Conservation (phyloP, 1,140 invertebrate genomes). For the Cotesia chilonis region DNA sequence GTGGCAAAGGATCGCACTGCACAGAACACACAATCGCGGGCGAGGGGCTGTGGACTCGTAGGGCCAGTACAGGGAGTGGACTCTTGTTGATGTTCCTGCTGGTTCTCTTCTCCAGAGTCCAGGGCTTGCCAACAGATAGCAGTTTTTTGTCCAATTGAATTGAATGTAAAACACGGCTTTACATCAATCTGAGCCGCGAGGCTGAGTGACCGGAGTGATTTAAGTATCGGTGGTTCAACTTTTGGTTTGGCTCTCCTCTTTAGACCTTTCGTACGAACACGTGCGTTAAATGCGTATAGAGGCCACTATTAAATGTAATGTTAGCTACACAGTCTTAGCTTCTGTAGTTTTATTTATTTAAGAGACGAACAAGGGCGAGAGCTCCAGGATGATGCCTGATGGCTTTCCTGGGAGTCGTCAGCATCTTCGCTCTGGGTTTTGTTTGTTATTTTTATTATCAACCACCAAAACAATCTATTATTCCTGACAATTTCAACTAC, state of each 20-base stretch:
- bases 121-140: slow-evolving; percentile 49
- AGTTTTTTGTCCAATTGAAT: slow-evolving; percentile 65
- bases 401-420: slow-evolving; percentile 3
- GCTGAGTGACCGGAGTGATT: slow-evolving; percentile 63
- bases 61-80: slow-evolving; percentile 8
- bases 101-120: neutral
- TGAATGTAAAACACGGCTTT: slow-evolving; percentile 66
- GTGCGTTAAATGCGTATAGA: slow-evolving; percentile 17
- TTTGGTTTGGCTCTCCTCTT: slow-evolving; percentile 41
- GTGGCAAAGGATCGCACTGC: slow-evolving; percentile 17
- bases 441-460: neutral
- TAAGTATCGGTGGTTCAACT: slow-evolving; percentile 51
- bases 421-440: neutral
- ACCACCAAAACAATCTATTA: slow-evolving; percentile 11
- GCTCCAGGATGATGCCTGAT: neutral
- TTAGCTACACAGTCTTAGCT: neutral
- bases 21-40: slow-evolving; percentile 27
- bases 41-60: neutral
- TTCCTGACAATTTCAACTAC: slow-evolving; percentile 13
- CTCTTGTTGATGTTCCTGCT: too few species aligned
- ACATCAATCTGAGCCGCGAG: slow-evolving; percentile 65
- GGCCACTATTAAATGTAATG: too few species aligned
- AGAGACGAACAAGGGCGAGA: too few species aligned
- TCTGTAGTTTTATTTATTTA: neutral
- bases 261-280: slow-evolving; percentile 45